Evolutionary conservation across 2,113 vertebrate genomes (phyloP), one percentile per base, ranked within the genome.

Genomic region (Oryctolagus cuniculus): DNA sequence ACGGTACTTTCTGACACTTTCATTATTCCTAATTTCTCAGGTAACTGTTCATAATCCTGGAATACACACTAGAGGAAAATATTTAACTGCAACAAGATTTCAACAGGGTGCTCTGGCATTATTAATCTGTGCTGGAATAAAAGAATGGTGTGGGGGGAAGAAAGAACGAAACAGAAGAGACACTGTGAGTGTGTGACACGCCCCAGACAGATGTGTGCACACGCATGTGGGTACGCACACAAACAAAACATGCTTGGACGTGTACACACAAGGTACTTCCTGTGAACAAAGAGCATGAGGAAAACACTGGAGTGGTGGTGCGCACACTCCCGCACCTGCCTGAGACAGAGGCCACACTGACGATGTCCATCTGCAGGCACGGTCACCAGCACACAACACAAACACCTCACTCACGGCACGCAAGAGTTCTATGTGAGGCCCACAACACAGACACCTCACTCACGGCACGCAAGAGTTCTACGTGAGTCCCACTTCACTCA

Each of bases 141-240:
- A 58, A 22, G 10, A 70, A 11, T 1, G 5, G 10, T 70, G 53
- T 17, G 70, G 6, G 13, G 13, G 19, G 19, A 64, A 38, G 66
- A 36, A 44, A 21, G n/a, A 63, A 38, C 0, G 11, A 70, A 83
- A 24, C 22, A 53, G 27, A 31, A 16, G 15, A 29, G 31, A 36
- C 1, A 21, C 36, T 3, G 8, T 9, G 2, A 38, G 29, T 25
- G 10, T 0, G 3, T 15, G 16, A 12, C 19, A 10, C 0, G 3
- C 58, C 22, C 0, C 36, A 34, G 19, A 44, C 2, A 64, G 27
- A 22, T 75, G 72, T 74, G 73, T 64, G 58, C 19, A 63, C 44
- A 44, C 7, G 44, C 44, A 44, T 44, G 6, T 44, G 44, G 44
- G 44, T 44, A 8, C 44, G 6, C 44, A 44, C 44, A 53, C 15